Evolutionary conservation across 2,888 invertebrate genomes (phyloP).

Genomic region (Plebejus anna): DNA sequence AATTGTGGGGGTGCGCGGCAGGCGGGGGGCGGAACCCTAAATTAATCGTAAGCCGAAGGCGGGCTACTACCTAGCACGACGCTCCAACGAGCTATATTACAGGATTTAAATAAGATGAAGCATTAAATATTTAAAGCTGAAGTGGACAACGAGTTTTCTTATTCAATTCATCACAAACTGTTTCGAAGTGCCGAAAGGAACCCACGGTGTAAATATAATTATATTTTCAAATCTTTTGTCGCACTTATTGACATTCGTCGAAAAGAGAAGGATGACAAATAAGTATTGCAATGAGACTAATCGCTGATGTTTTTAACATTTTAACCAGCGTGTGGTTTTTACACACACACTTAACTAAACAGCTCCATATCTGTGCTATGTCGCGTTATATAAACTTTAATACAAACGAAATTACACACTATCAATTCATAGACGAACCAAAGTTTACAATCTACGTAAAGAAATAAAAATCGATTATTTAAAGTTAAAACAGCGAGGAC

Average conservation of each 20-base stretch:
- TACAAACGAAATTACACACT: neutral
- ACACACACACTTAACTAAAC: neutral
- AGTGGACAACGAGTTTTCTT: constrained; percentile 43
- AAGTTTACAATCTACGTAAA: neutral
- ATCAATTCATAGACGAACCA: neutral
- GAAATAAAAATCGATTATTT: neutral
- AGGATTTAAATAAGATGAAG: constrained; percentile 30
- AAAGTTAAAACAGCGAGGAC: neutral
- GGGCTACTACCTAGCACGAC: constrained; percentile 1
- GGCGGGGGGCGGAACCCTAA: constrained; percentile 21
- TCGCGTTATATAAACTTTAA: neutral
- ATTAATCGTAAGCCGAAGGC: constrained; percentile 17
- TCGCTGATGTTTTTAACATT: neutral
- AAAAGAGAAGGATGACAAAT: constrained; percentile 30
- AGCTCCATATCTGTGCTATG: neutral
- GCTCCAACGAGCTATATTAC: constrained; percentile 24
- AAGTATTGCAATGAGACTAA: neutral
- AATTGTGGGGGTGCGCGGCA: constrained; percentile 22
- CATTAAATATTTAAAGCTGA: constrained; percentile 45
- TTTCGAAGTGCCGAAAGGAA: constrained; percentile 24
- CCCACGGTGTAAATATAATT: neutral
- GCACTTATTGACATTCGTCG: neutral
- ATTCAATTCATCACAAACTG: constrained; percentile 48
- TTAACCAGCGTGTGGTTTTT: neutral
- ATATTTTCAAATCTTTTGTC: neutral